These are phyloP conservation scores for Torymus tubicola DNA, from an alignment of 2,888 invertebrate species.

Conservation along the genomic window DNA sequence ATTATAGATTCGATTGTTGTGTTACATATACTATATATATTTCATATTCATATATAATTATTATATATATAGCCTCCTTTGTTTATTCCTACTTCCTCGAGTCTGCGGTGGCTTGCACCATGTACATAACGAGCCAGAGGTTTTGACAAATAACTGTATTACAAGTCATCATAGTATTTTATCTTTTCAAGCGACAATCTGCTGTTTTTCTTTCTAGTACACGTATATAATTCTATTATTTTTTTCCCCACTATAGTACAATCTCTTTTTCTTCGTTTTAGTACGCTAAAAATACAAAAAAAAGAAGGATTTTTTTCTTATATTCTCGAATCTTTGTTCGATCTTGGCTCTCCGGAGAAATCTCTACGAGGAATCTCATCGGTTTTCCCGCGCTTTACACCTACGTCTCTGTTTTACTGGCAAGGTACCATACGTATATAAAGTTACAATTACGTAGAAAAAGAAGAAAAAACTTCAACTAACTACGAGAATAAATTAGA, in stretches of 20 bases:
- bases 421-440: conserved; percentile 66
- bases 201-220: not conserved
- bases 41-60: conserved; percentile 22
- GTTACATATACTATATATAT: conserved; percentile 31
- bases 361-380: conserved; percentile 29
- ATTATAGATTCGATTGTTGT: conserved; percentile 46
- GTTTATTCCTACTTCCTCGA: conserved; percentile 9
- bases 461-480: conserved; percentile 55
- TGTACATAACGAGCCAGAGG: conserved; percentile 34
- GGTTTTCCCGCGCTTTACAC: not conserved
- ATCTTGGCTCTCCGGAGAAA: conserved; percentile 39
- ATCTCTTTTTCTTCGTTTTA: conserved; percentile 21
- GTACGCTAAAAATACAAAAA: conserved; percentile 31
- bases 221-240: conserved; percentile 5
- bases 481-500: conserved; percentile 68
- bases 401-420: conserved; percentile 62
- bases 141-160: conserved; percentile 24
- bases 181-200: conserved; percentile 3
- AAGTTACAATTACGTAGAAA: conserved; percentile 58
- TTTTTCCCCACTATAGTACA: conserved; percentile 25
- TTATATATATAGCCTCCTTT: conserved; percentile 48
- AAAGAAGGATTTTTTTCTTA: conserved; percentile 7
- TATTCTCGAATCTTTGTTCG: conserved; percentile 38
- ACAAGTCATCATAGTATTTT: not conserved
- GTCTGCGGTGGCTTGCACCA: conserved; percentile 35